Conservation (phyloP, 2,888 invertebrate species). For the Hyalella azteca region DNA sequence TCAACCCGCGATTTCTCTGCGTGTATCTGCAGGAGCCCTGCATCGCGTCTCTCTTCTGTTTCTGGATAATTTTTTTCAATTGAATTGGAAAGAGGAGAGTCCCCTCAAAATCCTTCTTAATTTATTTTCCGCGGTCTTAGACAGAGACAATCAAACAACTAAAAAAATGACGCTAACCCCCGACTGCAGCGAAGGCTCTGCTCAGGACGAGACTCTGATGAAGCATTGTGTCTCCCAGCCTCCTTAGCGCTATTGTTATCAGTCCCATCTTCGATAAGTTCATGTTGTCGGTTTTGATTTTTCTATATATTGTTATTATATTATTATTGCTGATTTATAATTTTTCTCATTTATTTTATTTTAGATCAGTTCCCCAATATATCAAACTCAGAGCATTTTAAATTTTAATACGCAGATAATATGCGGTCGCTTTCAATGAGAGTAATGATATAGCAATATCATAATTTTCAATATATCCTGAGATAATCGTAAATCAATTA, state of each 20-base stretch:
- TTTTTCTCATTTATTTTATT: no score
- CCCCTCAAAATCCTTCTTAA: conserved; percentile 37
- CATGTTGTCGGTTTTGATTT: no score
- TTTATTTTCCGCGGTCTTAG: conserved; percentile 36
- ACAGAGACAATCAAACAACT: conserved; percentile 21
- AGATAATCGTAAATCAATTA: no score
- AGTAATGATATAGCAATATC: no score
- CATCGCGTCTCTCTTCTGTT: neutral
- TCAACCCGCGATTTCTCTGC: no score
- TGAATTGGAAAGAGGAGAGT: conserved; percentile 10
- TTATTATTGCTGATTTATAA: neutral
- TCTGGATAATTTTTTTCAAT: neutral
- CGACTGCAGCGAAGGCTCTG: neutral
- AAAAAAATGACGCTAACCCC: neutral
- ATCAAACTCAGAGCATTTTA: no score
- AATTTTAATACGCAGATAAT: no score
- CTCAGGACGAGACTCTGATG: neutral
- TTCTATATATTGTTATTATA: neutral
- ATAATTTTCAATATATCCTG: no score
- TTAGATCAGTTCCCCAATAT: no score
- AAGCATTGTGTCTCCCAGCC: neutral
- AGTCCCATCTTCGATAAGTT: no score
- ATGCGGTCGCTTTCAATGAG: no score
- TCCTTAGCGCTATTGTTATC: no score
- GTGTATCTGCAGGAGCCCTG: neutral